phyloP scores from a whole-genome alignment of 2,797 vertebrate species.

The Pogonophryne albipinna region DNA sequence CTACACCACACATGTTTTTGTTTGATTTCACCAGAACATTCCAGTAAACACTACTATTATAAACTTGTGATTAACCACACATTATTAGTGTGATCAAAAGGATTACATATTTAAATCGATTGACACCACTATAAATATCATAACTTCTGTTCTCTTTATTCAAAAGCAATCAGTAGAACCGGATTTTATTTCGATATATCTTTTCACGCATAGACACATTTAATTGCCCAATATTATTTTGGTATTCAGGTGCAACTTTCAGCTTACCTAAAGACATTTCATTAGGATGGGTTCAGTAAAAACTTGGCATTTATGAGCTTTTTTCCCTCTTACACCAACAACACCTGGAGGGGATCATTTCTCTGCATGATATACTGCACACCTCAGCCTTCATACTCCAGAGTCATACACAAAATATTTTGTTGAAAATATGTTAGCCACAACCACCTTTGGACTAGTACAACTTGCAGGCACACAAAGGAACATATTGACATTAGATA shows the following conservation, averaged over 20 bases:
- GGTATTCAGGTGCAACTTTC: not conserved
- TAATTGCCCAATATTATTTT: too few species aligned
- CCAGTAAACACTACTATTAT: too few species aligned
- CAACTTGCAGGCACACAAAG: slow-evolving; percentile 3
- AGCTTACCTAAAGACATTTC: not conserved
- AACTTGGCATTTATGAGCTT: not conserved
- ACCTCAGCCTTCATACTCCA: not conserved
- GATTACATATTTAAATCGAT: too few species aligned
- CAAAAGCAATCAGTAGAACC: not conserved
- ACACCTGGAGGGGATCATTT: not conserved
- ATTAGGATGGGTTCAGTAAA: not conserved
- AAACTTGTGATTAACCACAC: too few species aligned
- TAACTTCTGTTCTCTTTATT: not conserved
- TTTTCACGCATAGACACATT: too few species aligned
- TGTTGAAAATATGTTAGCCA: slow-evolving; percentile 21
- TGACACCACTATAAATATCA: too few species aligned
- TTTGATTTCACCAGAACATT: too few species aligned
- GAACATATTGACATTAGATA: slow-evolving; percentile 49
- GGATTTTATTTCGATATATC: not conserved
- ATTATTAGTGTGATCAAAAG: too few species aligned
- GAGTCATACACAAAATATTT: not conserved
- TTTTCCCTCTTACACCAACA: not conserved
- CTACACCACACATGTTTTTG: too few species aligned
- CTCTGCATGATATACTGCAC: not conserved
- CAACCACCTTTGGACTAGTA: slow-evolving; percentile 35